Conservation (phyloP, 2,888 invertebrate species). For the Acrobasis repandana region DNA sequence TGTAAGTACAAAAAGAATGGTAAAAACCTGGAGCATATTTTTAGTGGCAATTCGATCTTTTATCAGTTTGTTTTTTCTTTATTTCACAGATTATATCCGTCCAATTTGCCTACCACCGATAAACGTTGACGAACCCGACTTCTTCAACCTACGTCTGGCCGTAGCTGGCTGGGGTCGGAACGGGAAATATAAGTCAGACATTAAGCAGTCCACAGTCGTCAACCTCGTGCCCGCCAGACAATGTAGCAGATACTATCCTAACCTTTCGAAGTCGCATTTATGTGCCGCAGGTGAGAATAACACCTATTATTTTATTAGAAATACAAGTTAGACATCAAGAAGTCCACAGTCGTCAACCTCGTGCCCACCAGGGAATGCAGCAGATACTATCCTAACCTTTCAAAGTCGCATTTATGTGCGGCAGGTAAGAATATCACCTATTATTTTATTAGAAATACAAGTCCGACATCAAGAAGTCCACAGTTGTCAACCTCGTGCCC, state of each 20-base stretch:
- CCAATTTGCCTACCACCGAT: conserved; percentile 70
- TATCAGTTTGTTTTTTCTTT: background rate
- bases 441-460: too few species aligned
- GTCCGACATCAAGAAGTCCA: conserved; percentile 66
- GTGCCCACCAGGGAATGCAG: conserved; percentile 61
- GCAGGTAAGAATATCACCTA: conserved; percentile 43
- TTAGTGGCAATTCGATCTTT: too few species aligned
- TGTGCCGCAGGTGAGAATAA: conserved; percentile 58
- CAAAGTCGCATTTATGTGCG: conserved; percentile 65
- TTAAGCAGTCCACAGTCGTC: conserved; percentile 70
- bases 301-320: too few species aligned
- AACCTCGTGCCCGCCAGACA: conserved; percentile 61
- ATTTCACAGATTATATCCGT: conserved; percentile 64
- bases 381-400: conserved; percentile 55
- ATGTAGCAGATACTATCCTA: conserved; percentile 57
- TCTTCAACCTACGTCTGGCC: conserved; percentile 58
- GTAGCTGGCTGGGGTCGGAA: conserved; percentile 74
- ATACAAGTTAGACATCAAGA: conserved; percentile 61
- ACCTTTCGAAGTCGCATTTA: conserved; percentile 56
- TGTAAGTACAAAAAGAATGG: too few species aligned
- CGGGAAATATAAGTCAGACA: conserved; percentile 54
- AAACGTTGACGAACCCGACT: conserved; percentile 60
- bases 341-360: conserved; percentile 65
- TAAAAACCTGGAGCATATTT: too few species aligned
- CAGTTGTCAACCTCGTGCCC: conserved; percentile 64